Conservation (phyloP, 2,113 vertebrate genomes). For the Urocynchramus pylzowi region DNA sequence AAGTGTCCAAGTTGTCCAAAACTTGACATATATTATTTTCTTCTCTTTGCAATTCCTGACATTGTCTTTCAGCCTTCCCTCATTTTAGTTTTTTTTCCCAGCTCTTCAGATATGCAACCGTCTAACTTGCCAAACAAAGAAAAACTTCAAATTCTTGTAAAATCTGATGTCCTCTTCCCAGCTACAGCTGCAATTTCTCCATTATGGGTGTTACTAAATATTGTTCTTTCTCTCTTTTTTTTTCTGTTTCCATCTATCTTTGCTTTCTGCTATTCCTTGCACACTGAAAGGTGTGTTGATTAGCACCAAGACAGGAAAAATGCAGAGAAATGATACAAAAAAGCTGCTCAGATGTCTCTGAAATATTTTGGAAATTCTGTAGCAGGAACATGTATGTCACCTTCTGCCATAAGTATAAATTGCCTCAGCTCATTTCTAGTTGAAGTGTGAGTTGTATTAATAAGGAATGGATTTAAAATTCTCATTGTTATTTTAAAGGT, state of each 20-base stretch:
- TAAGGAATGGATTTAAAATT: conserved; percentile 13
- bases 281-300: not conserved
- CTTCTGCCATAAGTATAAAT: not conserved
- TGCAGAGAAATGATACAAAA: not conserved
- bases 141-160: not conserved
- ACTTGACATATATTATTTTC: not conserved
- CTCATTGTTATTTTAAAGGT: not conserved
- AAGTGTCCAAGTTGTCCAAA: not conserved
- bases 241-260: not conserved
- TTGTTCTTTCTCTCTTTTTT: not conserved
- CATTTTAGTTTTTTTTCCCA: not conserved
- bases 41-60: not conserved
- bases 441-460: not conserved
- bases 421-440: not conserved
- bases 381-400: not conserved
- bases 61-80: not conserved
- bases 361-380: conserved; percentile 24
- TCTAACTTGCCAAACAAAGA: not conserved
- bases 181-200: not conserved
- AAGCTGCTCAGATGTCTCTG: not conserved
- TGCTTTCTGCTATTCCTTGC: not conserved
- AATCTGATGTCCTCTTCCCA: not conserved
- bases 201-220: not conserved
- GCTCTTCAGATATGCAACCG: not conserved
- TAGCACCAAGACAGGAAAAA: not conserved